phyloP scores from a whole-genome alignment of 1,140 invertebrate genomes.

The Drosophila aff. region DNA sequence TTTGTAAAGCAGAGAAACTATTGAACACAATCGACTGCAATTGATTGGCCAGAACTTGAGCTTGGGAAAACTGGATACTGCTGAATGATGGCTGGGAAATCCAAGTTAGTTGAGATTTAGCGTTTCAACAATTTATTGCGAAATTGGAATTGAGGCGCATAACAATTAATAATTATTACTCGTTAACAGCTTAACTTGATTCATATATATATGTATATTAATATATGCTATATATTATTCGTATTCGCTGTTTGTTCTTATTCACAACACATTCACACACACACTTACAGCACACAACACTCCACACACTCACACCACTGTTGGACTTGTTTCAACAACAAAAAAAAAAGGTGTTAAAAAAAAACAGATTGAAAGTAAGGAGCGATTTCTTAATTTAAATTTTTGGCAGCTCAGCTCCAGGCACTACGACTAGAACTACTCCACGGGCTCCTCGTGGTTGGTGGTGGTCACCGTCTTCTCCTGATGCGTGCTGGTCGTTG shows the following conservation, averaged over 20 bases:
- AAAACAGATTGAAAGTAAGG: neutral
- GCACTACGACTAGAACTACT: conserved; percentile 9
- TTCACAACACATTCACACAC: conserved; percentile 7
- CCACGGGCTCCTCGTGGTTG: conserved; percentile 20
- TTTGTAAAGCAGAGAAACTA: neutral
- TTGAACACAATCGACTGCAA: neutral
- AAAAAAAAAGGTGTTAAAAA: conserved; percentile 31
- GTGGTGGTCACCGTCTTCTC: conserved; percentile 50
- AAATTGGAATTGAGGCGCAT: conserved; percentile 31
- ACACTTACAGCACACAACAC: conserved; percentile 15
- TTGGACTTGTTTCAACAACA: conserved; percentile 24
- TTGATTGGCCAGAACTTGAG: neutral
- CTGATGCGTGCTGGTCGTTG: conserved; percentile 46
- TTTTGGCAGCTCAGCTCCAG: conserved; percentile 6
- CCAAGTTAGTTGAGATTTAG: conserved; percentile 15
- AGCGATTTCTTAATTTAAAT: conserved; percentile 7
- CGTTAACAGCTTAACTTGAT: conserved; percentile 49
- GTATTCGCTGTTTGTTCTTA: conserved; percentile 9
- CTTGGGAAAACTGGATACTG: neutral
- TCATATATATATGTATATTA: conserved; percentile 17
- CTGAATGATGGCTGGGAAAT: neutral
- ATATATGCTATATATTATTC: conserved; percentile 13
- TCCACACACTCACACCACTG: conserved; percentile 19
- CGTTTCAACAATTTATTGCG: conserved; percentile 35
- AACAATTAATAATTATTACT: conserved; percentile 55